Base-by-base conservation (phyloP, 2,888 invertebrate genomes). In the Brachyptera putata region DNA sequence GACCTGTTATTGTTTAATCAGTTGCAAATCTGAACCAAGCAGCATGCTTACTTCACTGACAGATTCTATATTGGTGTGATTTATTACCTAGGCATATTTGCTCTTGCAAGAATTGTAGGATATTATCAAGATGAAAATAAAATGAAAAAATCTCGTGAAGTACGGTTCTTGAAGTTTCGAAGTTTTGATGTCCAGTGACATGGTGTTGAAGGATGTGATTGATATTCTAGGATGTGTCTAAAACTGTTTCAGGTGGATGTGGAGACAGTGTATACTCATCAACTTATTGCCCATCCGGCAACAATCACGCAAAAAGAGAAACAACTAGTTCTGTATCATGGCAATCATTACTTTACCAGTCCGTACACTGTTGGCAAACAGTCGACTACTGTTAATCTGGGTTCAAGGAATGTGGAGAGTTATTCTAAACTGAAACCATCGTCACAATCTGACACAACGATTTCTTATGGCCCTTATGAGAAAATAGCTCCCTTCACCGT, bases 271-370 rank as follows among this genome's bases (percentile, higher is more conserved):
- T 84, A 86, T 55, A 86, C 88, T 0, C 89, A 92, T 71, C 80
- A 84, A 14, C 77, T 97, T 25, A 73, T 77, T 26, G 93, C 98
- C 0, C 91, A 89, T 75, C 99, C 99, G 1, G 85, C 84, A 9
- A 84, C 87, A 67, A 95, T 99, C 63, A 81, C 85, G 0, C 99
- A 99, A 74, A 86, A 90, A 64, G 98, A 99, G 70, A 91, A 92
- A 69, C 99, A 99, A 71, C 79, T 95, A 65, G 92, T 99, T 0
- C 84, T 89, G 66, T 97, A 89, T 72, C 82, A 79, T 66, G 95
- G 95, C 24, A 92, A 87, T 70, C 80, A 91, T 60, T 91, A 93
- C 72, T 79, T 89, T 58, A 94, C 85, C 71, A 84, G 90, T 0
- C 92, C 95, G 0, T 99, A 98, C 74, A 73, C 77, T 60, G 87